Base-by-base conservation (phyloP, 2,888 invertebrate species). In the Volucella zonaria region DNA sequence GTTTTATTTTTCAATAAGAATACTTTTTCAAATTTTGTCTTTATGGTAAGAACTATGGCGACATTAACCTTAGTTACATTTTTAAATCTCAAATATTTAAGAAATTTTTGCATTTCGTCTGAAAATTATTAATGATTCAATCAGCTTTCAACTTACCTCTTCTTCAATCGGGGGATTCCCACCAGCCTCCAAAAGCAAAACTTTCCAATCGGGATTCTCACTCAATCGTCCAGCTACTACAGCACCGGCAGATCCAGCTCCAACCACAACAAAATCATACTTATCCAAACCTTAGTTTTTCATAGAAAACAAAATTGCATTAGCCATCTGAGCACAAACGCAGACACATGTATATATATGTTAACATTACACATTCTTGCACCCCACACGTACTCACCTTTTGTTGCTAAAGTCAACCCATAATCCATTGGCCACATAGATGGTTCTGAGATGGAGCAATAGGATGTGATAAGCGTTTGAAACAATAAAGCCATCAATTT, bases 161-260 rank as follows among this genome's bases (percentile, higher is more conserved):
- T 90, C 89, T 85, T 91, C 91, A n/a, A 92, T 94, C 91, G 86
- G 94, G 90, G 92, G 91, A 90, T 95, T 95, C 0, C 95, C 95
- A 59, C 97, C 97, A 52, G 96, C 96, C 92, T 97, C 97, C 74
- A 97, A 90, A 18, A 97, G 92, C 18, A 97, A 92, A 0, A 96
- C 94, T 80, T 94, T 95, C 96, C 96, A 96, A 47, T 94, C 92
- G 1, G 94, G 93, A 64, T 96, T 93, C 92, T 97, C 97, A 38
- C 95, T 95, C 67, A 97, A 92, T 0, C 96, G 92, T 64, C 93
- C 94, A 0, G 93, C 94, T 0, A 95, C 88, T 0, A 95, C 94
- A 3, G 93, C 93, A 0, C 95, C 95, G 0, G 94, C 94, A 0
- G 94, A 93, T 1, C 95, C 95, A 1, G 93, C 94, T 0, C 95